These are phyloP conservation scores for Chesias legatella DNA, from an alignment of 2,888 invertebrate genomes.

Conservation along the genomic window DNA sequence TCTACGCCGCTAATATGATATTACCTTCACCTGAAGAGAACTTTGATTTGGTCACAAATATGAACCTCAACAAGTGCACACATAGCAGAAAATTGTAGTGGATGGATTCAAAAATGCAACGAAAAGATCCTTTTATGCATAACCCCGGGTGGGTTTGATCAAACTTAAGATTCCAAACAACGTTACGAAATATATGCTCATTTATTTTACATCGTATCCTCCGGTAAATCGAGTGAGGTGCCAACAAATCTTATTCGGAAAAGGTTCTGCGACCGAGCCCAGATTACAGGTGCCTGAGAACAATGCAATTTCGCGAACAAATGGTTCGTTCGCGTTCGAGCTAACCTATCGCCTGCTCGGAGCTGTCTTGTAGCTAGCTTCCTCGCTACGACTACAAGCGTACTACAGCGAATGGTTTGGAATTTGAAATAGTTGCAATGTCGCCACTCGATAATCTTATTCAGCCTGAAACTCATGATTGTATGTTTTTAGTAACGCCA, in stretches of 20 bases:
- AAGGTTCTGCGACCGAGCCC: conserved; percentile 60
- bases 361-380: conserved; percentile 10
- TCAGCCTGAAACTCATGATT: too few species aligned
- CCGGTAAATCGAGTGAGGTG: conserved; percentile 21
- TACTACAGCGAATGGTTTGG: conserved; percentile 1
- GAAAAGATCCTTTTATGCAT: too few species aligned
- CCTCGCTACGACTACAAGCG: conserved; percentile 4
- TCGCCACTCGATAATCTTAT: too few species aligned
- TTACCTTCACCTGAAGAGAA: too few species aligned
- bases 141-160: too few species aligned
- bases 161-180: conserved; percentile 3
- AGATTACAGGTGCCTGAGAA: conserved; percentile 69
- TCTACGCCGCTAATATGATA: too few species aligned
- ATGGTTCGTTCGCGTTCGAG: conserved; percentile 42
- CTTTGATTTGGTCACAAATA: too few species aligned
- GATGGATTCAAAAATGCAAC: too few species aligned
- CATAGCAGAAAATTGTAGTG: too few species aligned
- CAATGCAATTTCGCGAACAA: conserved; percentile 71
- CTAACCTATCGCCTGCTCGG: conserved; percentile 4
- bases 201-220: conserved; percentile 24
- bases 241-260: conserved; percentile 50
- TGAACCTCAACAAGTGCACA: too few species aligned
- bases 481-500: too few species aligned
- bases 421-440: too few species aligned
- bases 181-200: conserved; percentile 27